Evolutionary conservation across 2,888 invertebrate species (phyloP), one percentile per base, ranked within the genome.

Genomic region (Gibbula magus): DNA sequence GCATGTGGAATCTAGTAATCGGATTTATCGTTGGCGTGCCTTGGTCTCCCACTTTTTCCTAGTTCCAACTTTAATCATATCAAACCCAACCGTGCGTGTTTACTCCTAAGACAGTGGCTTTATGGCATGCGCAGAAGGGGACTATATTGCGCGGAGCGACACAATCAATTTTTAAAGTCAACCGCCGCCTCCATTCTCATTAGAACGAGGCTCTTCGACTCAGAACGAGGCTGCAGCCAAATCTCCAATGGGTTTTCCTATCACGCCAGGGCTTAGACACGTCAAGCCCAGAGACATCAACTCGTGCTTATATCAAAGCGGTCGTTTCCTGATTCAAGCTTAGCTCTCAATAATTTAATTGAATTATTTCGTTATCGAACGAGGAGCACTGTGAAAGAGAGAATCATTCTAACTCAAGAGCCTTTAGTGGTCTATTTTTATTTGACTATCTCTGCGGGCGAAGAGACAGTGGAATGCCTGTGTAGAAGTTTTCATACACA

Each of bases 121-220:
- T 70, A n/a, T 39, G 32, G 70, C 70, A 70, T 70, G 70, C 39
- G 39, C 70, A 35, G 20, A 20, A 35, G 18, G 18, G 18, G 70
- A 39, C 70, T 70, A n/a, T 25, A 32, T 70, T 13, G 32, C 70
- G 70, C 70, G 32, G 18, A 70, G 29, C 70, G 70, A 70, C 70
- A 70, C 70, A 70, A 70, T 70, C 70, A 70, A 70, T 70, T 70
- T 70, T 70, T 35, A 70, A 70, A 70, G 70, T 70, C 70, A 70
- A 70, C 35, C 70, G 70, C 70, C 70, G 35, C 39, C 70, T 70
- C 70, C 70, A 39, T 70, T 70, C 70, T 70, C 70, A 70, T 70
- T 70, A 70, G 20, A 70, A 70, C 70, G 70, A 70, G 70, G 70
- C 70, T 70, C 70, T 70, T 32, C 32, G 70, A 70, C 20, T 70